Base-by-base conservation (phyloP, 2,888 invertebrate genomes). In the Drosophila mettleri region DNA sequence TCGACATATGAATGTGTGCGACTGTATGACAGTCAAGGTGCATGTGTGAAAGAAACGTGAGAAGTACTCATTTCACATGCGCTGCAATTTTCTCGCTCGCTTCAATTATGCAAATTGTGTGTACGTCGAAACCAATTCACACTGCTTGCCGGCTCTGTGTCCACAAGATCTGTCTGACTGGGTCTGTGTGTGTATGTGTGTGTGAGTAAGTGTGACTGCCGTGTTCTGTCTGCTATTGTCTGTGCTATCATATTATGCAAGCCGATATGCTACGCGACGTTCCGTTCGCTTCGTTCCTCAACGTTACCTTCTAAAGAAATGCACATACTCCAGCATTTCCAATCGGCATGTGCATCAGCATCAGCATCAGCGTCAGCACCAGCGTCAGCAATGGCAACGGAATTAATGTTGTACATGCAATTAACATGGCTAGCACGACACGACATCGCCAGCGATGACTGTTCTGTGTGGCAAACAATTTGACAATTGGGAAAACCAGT, bases 61-160 rank as follows among this genome's bases (percentile, higher is more conserved):
- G 72, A 80, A 80, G 80, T 74, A 74, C 83, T 80, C 78, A 73
- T 83, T 86, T 78, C 78, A 86, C 66, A 83, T 80, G 86, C 76
- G 36, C 76, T 84, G 83, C 86, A 86, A 76, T 86, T 78, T 75
- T 83, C 86, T 71, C 80, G 78, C 80, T 80, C 83, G 78, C 86
- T 84, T 86, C 86, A 84, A 84, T 84, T 84, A 84, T 84, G 83
- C 78, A 84, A 84, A 84, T 86, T 78, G 83, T 86, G 59, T 67
- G 74, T 83, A 80, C 74, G 78, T 86, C 80, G 83, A 80, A 74
- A 83, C 76, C 86, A 74, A 84, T 84, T 83, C 86, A 60, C 76
- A 78, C 64, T 78, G 69, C 78, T 65, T 73, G 75, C 59, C 78
- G 74, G 78, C 31, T 63, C 39, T 34, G 12, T 27, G 41, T 61